Evolutionary conservation across 64 coral and sea anemone species (phyloP), one percentile per base, ranked within the genome.

Genomic region (Exaiptasia diaphana): DNA sequence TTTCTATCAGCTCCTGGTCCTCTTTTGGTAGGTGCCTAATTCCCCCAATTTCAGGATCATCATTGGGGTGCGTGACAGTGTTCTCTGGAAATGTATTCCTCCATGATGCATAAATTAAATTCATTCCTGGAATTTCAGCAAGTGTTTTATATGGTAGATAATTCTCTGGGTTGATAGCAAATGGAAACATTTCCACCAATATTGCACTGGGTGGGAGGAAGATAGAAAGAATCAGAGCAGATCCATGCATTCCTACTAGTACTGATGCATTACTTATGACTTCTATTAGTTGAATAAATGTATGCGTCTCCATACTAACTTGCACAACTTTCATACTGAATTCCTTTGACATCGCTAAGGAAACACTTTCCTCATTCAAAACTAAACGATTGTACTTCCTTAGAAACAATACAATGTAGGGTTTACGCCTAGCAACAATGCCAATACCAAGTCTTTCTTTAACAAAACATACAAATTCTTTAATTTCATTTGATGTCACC

Each of bases 181-280:
- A 99, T 29, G 95, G 95, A 80, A 93, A 99, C 18, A 99, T 48
- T 49, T 99, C 95, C 4, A 99, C 50, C 3, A 93, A 53, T 28
- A 88, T 55, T 34, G 79, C 74, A 78, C 90, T 75, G 21, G 54
- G 68, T 21, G 90, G 68, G 5, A 99, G 64, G 71, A 99, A 99
- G 49, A 93, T 93, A 39, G 90, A 56, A 80, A 99, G 79, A 20
- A 93, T 79, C 56, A 99, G 50, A 10, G 91, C 78, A 21, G 95
- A 99, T n/a, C 95, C 95, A 82, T 99, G 95, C 95, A 99, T 89
- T 71, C 79, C 95, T 68, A 99, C 72, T 21, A 99, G 39, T 13
- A 72, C 95, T 67, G 75, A 81, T n/a, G 89, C 78, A 37, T 84
- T 75, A 62, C 67, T 79, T 20, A 99, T 88, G 25, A 85, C 35